Conservation (phyloP, 1,140 invertebrate species). For the Drosophila jambulina region DNA sequence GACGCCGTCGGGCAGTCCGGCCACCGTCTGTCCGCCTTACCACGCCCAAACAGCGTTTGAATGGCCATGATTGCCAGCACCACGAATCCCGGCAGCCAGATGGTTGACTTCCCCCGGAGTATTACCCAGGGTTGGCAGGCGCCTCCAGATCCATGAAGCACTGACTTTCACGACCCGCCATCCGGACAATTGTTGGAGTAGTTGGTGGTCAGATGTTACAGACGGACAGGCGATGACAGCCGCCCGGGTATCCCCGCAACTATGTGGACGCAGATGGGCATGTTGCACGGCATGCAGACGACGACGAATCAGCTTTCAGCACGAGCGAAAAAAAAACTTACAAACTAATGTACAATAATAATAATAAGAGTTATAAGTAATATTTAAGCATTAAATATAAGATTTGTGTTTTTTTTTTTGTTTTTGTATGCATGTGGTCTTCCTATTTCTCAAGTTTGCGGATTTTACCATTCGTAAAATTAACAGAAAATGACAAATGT, state of each 20-base stretch:
- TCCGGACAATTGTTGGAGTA: conserved; percentile 35
- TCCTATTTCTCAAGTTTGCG: neutral
- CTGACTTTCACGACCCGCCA: conserved; percentile 9
- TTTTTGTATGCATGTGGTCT: conserved; percentile 7
- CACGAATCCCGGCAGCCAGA: conserved; percentile 28
- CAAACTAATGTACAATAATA: conserved; percentile 72
- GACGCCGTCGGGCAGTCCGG: neutral
- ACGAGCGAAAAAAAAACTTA: conserved; percentile 46
- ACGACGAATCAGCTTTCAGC: neutral
- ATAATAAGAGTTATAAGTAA: conserved; percentile 65
- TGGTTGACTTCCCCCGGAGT: conserved; percentile 4
- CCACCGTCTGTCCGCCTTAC: conserved; percentile 29
- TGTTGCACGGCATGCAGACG: neutral
- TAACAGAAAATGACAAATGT: conserved; percentile 31
- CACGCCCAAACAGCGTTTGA: conserved; percentile 15
- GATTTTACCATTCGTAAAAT: conserved; percentile 9
- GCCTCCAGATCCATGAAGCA: conserved; percentile 10
- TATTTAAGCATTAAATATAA: conserved; percentile 48
- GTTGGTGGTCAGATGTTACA: conserved; percentile 35
- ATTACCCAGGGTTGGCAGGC: conserved; percentile 5
- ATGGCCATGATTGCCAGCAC: conserved; percentile 2
- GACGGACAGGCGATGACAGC: conserved; percentile 29
- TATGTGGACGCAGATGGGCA: neutral
- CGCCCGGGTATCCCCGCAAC: neutral
- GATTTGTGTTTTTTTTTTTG: conserved; percentile 31